Conservation (phyloP, 2,113 vertebrate genomes). For the Equus przewalskii region DNA sequence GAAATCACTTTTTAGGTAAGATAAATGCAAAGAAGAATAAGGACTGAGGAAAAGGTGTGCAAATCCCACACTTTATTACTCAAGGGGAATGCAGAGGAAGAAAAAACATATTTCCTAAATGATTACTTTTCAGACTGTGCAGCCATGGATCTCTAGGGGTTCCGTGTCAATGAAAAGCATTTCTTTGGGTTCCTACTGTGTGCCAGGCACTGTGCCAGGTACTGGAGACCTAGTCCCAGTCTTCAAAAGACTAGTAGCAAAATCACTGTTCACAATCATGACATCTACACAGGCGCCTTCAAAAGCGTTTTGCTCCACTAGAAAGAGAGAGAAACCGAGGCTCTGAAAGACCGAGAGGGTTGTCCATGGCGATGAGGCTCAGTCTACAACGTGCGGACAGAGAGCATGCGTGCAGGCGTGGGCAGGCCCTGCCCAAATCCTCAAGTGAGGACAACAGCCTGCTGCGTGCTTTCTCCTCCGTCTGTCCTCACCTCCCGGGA, state of each 20-base stretch:
- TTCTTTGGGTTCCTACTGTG: neutral
- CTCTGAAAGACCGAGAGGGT: neutral
- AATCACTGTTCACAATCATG: neutral
- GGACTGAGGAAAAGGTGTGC: neutral
- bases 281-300: neutral
- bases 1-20: slow-evolving; percentile 52
- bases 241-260: slow-evolving; percentile 17
- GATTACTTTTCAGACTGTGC: neutral
- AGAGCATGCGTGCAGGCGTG: fast-evolving
- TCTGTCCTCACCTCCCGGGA: neutral
- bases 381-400: neutral
- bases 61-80: neutral
- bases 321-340: neutral
- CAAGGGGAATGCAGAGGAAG: neutral
- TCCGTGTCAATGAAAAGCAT: neutral
- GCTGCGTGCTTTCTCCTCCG: neutral
- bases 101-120: neutral
- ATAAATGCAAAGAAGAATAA: slow-evolving; percentile 8
- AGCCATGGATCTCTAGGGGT: neutral
- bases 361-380: neutral
- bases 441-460: neutral
- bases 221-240: neutral
- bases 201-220: neutral
- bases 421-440: neutral
- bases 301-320: neutral